These are phyloP conservation scores for Chrysocyon brachyurus DNA, from an alignment of 2,797 vertebrate species.

Conservation along the genomic window DNA sequence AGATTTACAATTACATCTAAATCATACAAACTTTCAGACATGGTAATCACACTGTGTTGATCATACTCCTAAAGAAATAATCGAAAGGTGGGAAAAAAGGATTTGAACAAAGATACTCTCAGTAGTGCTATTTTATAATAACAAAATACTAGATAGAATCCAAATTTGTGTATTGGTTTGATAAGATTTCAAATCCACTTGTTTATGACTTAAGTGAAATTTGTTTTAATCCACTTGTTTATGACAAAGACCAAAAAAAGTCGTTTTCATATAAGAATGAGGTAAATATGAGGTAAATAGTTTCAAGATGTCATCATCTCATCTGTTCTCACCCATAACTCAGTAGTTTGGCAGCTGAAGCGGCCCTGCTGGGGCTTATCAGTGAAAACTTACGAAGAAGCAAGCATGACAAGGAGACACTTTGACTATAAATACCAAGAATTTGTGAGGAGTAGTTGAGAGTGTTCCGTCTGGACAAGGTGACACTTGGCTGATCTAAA, in stretches of 20 bases:
- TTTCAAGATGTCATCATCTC: neutral
- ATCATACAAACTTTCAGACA: neutral
- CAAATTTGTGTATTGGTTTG: neutral
- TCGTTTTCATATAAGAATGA: neutral
- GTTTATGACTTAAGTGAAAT: neutral
- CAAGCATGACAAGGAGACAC: neutral
- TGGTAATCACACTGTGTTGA: neutral
- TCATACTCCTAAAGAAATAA: neutral
- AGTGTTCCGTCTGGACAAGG: neutral
- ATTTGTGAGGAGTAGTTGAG: neutral
- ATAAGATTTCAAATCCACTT: neutral
- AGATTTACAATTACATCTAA: conserved; percentile 13
- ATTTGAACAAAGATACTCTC: neutral
- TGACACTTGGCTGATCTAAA: neutral
- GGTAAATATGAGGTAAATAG: neutral
- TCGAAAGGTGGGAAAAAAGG: neutral
- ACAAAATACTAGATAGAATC: conserved; percentile 21
- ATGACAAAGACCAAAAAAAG: neutral
- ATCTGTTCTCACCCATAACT: neutral
- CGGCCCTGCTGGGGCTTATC: neutral
- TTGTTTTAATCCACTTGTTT: neutral
- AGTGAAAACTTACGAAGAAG: neutral
- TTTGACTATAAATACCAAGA: neutral
- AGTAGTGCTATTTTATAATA: neutral
- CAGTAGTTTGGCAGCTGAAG: neutral